Conservation (phyloP, 2,113 vertebrate genomes). For the Nicator chloris region DNA sequence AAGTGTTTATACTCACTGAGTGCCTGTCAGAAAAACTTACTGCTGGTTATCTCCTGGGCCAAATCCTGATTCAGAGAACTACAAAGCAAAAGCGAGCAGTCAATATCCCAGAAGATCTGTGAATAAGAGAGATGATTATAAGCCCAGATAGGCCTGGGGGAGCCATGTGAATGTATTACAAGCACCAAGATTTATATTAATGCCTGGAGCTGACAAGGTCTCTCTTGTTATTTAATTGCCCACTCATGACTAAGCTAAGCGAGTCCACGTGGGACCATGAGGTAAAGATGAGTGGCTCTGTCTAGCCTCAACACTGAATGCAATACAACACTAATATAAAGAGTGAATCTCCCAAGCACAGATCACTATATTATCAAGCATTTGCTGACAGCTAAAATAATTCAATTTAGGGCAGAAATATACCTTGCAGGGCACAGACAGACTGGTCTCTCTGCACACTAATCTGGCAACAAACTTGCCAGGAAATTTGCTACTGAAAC, state of each 20-base stretch:
- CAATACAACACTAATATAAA: constrained; percentile 14
- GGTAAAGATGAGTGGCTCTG: constrained; percentile 21
- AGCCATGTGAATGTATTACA: constrained; percentile 5
- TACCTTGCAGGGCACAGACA: neutral
- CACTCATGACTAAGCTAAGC: constrained; percentile 19
- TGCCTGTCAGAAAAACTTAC: neutral
- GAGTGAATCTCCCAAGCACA: constrained; percentile 14
- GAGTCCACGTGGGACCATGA: neutral
- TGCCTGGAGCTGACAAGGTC: constrained; percentile 40
- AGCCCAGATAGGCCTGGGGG: neutral
- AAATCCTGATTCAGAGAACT: neutral
- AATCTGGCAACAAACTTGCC: neutral
- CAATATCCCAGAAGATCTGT: neutral
- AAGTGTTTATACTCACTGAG: neutral
- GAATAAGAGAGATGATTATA: neutral
- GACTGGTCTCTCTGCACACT: neutral
- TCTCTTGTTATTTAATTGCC: constrained; percentile 42
- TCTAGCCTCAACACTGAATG: neutral
- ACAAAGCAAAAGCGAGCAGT: neutral
- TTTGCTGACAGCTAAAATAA: constrained; percentile 43
- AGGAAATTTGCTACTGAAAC: neutral
- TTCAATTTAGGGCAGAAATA: constrained; percentile 18
- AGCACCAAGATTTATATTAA: constrained; percentile 39
- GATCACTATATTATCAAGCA: constrained; percentile 35
- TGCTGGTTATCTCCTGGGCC: neutral